A percentile compares a stretch with the other conserved stretches of the same genome.
Conservation (phyloP, 2,113 vertebrate species). For the Promerops cafer region DNA sequence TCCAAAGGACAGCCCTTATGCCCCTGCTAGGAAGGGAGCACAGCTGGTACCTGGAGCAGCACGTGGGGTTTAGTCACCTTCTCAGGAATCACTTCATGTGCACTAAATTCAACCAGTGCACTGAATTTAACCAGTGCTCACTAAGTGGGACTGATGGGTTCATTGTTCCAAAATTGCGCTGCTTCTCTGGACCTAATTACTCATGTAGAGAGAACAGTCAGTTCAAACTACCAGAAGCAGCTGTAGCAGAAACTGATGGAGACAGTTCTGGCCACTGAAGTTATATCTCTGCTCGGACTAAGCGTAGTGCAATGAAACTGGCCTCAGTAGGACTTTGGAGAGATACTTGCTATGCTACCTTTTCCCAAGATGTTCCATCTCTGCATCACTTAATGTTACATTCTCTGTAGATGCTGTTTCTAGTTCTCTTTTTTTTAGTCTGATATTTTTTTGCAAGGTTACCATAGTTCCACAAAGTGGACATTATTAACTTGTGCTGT, state of each 20-base stretch:
- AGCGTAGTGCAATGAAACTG: not conserved
- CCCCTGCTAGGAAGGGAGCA: not conserved
- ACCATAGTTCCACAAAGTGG: not conserved
- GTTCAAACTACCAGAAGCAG: not conserved
- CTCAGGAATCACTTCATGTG: not conserved
- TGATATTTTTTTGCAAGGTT: not conserved
- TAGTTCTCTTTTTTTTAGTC: not conserved
- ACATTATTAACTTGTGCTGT: not conserved
- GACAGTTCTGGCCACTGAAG: not conserved
- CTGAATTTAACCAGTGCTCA: not conserved
- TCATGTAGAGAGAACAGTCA: not conserved
- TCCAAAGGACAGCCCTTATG: not conserved
- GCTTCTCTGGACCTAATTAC: not conserved
- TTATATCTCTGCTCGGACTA: not conserved
- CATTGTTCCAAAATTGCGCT: not conserved
- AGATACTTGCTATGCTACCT: not conserved
- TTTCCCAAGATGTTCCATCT: not conserved
- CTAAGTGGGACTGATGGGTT: not conserved
- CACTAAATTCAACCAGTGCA: not conserved
- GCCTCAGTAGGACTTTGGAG: not conserved
- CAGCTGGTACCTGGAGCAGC: not conserved
- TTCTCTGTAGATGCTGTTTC: not conserved
- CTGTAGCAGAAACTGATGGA: not conserved
- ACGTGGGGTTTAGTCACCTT: fast-evolving
- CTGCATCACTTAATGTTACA: not conserved